A percentile compares a stretch with the other conserved stretches of the same genome.
phyloP scores from a whole-genome alignment of 37 sponge, comb jelly and placozoan genomes.

The Hormiphora californensis region DNA sequence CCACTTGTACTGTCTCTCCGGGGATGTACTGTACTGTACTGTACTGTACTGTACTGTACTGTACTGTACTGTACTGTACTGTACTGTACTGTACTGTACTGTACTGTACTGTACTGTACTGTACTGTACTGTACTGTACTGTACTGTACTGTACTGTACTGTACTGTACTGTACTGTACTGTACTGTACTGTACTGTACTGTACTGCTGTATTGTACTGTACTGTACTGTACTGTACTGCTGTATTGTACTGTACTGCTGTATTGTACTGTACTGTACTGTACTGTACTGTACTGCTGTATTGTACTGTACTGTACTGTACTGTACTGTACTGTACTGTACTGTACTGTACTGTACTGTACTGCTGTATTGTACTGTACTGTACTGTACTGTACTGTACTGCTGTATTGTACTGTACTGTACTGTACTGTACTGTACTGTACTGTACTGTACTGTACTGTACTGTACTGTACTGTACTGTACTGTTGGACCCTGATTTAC shows the following conservation, averaged over 20 bases:
- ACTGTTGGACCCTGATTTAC: too few species aligned
- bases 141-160: conserved; percentile 53
- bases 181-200: not conserved
- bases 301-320: conserved; percentile 42
- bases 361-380: conserved; percentile 37
- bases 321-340: conserved; percentile 41
- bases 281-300: not conserved
- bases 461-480: conserved; percentile 53
- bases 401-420: conserved; percentile 46
- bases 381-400: conserved; percentile 50
- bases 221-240: conserved; percentile 35
- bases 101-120: conserved; percentile 36
- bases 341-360: conserved; percentile 55
- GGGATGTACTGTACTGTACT: not conserved
- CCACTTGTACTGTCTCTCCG: not conserved
- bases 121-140: conserved; percentile 42
- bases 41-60: conserved; percentile 29
- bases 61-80: conserved; percentile 36
- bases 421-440: conserved; percentile 55
- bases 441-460: conserved; percentile 55
- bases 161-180: conserved; percentile 20
- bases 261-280: not conserved
- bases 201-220: conserved; percentile 42
- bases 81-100: conserved; percentile 30
- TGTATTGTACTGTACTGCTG: conserved; percentile 54